Evolutionary conservation across 2,888 invertebrate genomes (phyloP).

Genomic region (Leptinotarsa haldemani): DNA sequence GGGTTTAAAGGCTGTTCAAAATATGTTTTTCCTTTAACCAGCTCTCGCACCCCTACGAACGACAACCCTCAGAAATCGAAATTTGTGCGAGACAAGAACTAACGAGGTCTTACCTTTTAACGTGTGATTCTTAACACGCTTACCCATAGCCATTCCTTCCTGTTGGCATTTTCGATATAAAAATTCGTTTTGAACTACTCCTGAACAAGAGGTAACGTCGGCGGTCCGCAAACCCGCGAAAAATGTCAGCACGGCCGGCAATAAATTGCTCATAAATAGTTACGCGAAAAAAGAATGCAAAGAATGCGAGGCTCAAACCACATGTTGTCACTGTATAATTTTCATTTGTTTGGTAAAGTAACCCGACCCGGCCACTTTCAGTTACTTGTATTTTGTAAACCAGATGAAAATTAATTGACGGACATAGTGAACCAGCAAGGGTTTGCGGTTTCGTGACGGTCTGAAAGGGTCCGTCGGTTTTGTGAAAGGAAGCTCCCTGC

Average conservation of each 20-base stretch:
- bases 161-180: too few species aligned
- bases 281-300: neutral
- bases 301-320: neutral
- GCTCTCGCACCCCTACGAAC: too few species aligned
- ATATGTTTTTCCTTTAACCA: too few species aligned
- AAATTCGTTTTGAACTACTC: too few species aligned
- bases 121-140: too few species aligned
- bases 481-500: neutral
- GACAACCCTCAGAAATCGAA: too few species aligned
- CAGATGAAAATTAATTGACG: slow-evolving; percentile 12
- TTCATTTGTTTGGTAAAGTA: neutral
- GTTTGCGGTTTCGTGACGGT: slow-evolving; percentile 1
- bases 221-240: neutral
- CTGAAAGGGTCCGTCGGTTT: neutral
- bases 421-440: slow-evolving; percentile 7
- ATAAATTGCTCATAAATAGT: neutral
- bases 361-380: slow-evolving; percentile 1
- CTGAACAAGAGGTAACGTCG: neutral
- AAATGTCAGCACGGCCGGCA: neutral
- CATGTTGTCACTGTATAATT: slow-evolving; percentile 1
- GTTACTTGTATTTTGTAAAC: slow-evolving; percentile 9
- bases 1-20: too few species aligned
- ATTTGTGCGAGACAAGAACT: too few species aligned
- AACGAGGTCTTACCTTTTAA: too few species aligned
- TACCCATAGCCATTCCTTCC: too few species aligned